phyloP scores from a whole-genome alignment of 30 jellyfish, hydroid and myxozoan genomes.

The Aurelia coerulea region DNA sequence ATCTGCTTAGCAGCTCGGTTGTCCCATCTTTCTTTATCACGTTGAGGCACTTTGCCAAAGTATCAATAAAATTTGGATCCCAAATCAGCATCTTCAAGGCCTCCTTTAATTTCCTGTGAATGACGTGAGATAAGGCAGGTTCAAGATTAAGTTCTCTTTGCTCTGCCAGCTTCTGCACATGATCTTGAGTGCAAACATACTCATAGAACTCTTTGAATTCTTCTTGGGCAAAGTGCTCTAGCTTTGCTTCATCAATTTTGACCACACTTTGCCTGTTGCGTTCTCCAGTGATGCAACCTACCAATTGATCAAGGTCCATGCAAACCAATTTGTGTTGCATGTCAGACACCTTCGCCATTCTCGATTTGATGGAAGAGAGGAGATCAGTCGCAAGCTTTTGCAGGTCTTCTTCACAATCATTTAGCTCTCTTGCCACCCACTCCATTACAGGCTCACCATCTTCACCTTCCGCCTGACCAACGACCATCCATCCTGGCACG shows the following conservation, averaged over 20 bases:
- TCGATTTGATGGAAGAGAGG: conserved; percentile 4
- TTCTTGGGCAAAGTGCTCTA: conserved; percentile 24
- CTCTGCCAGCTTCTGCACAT: conserved; percentile 28
- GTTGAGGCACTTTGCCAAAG: background rate
- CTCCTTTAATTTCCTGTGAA: conserved; percentile 1
- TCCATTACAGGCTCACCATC: conserved; percentile 29
- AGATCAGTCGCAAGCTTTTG: conserved; percentile 15
- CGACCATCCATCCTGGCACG: conserved; percentile 44
- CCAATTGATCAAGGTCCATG: conserved; percentile 20
- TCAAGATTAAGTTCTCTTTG: conserved; percentile 15
- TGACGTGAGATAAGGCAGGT: background rate
- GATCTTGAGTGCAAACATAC: conserved; percentile 22
- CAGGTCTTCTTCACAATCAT: conserved; percentile 16
- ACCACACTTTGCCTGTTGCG: conserved; percentile 10
- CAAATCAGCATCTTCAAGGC: conserved; percentile 7
- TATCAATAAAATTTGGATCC: background rate
- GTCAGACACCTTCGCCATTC: conserved; percentile 17
- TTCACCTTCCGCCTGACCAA: conserved; percentile 17
- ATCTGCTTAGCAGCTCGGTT: background rate
- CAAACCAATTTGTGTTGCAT: conserved; percentile 30
- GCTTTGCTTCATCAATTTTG: conserved; percentile 10
- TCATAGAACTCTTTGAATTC: conserved; percentile 23
- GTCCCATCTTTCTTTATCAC: conserved; percentile 18
- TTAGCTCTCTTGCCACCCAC: conserved; percentile 21
- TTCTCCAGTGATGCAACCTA: conserved; percentile 16